Conservation (phyloP, 2,113 vertebrate genomes). For the Ibidorhyncha struthersii region DNA sequence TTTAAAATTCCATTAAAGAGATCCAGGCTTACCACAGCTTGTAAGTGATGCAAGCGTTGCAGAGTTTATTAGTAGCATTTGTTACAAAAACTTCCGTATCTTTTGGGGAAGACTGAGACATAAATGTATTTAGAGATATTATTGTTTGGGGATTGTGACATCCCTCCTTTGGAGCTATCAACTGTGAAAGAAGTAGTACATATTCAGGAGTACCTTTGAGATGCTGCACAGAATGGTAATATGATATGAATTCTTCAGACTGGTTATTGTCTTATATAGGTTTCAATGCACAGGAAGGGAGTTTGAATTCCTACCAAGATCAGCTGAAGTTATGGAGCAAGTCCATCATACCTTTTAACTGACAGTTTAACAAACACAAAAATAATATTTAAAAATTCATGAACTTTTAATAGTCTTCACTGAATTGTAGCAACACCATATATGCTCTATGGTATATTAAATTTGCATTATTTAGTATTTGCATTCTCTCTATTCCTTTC, state of each 20-base stretch:
- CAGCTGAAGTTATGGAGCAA: not conserved
- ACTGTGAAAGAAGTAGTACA: not conserved
- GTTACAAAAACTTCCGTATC: not conserved
- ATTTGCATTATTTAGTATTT: constrained; percentile 64
- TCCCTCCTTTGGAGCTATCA: not conserved
- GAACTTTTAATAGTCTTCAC: constrained; percentile 5
- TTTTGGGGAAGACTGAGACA: not conserved
- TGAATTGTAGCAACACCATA: not conserved
- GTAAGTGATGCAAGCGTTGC: not conserved
- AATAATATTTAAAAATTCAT: constrained; percentile 52
- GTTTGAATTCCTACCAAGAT: not conserved
- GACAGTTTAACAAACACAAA: not conserved
- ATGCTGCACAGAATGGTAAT: not conserved
- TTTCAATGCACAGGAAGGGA: not conserved
- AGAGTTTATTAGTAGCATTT: not conserved
- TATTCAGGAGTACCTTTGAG: not conserved
- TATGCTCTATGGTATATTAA: constrained; percentile 42
- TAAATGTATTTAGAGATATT: not conserved
- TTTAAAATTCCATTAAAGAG: not conserved
- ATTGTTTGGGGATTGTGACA: not conserved
- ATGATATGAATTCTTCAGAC: not conserved
- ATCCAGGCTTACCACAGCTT: not conserved
- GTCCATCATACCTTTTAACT: not conserved
- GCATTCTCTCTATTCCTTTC: constrained; percentile 22
- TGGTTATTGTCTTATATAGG: not conserved